Conservation (phyloP, 2,797 vertebrate genomes). For the Propithecus deckenii region DNA sequence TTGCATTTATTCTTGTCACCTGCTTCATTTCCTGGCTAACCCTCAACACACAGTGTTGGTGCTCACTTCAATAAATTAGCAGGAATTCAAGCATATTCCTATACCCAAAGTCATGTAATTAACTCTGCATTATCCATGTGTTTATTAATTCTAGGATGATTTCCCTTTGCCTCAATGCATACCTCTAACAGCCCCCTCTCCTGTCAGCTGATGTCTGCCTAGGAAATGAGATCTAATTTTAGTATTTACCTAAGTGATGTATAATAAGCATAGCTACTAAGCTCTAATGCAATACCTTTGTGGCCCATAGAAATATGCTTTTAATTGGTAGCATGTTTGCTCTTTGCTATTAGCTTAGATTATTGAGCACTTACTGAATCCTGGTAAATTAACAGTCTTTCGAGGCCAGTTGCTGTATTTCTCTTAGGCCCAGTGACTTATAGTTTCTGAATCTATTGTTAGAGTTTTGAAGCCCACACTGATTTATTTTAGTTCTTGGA, state of each 20-base stretch:
- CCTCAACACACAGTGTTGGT: background rate
- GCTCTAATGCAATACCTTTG: background rate
- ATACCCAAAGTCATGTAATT: constrained; percentile 29
- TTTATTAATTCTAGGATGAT: constrained; percentile 38
- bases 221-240: constrained; percentile 22
- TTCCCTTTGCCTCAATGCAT: background rate
- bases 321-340: constrained; percentile 28
- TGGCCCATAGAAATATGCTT: constrained; percentile 33
- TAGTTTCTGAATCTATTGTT: background rate
- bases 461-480: background rate
- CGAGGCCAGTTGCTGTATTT: background rate
- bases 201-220: background rate
- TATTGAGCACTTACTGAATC: background rate
- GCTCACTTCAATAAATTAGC: constrained; percentile 52
- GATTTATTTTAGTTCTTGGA: constrained; percentile 43
- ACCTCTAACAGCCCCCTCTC: background rate
- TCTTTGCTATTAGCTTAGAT: background rate
- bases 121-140: constrained; percentile 42
- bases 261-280: constrained; percentile 34
- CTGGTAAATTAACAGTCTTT: background rate
- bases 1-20: constrained; percentile 51
- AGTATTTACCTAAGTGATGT: constrained; percentile 43
- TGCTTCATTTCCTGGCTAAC: constrained; percentile 54
- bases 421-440: background rate
- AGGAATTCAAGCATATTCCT: constrained; percentile 13